Evolutionary conservation across 1,140 invertebrate species (phyloP).

Genomic region (Thaumatotibia leucotreta): DNA sequence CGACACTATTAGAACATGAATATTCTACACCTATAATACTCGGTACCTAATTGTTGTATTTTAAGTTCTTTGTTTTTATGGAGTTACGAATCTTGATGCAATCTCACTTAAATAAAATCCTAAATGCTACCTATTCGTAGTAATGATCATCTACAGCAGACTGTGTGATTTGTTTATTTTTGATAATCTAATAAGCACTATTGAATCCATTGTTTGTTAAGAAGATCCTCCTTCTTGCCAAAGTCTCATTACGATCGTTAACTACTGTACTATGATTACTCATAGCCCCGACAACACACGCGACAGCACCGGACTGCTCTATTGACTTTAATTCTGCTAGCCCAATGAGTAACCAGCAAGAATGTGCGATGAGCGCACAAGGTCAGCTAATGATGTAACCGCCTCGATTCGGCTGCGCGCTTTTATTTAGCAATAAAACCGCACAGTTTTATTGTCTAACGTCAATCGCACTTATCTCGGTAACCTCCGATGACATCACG

Average conservation of each 20-base stretch:
- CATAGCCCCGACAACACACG: background rate
- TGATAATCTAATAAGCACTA: too few species aligned
- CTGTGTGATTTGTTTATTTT: too few species aligned
- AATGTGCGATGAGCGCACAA: slow-evolving; percentile 52
- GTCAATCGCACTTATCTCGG: slow-evolving; percentile 8
- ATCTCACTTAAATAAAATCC: too few species aligned
- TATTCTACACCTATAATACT: background rate
- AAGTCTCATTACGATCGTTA: background rate
- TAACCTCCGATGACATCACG: slow-evolving; percentile 8
- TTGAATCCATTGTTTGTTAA: too few species aligned
- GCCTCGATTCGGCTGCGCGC: slow-evolving; percentile 35
- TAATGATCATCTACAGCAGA: too few species aligned
- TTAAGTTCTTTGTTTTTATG: background rate
- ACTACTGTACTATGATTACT: background rate
- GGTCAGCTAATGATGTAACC: slow-evolving; percentile 61
- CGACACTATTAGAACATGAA: background rate
- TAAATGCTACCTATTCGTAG: too few species aligned
- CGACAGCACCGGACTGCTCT: slow-evolving; percentile 12
- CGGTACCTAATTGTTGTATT: background rate
- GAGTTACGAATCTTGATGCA: background rate
- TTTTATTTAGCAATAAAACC: slow-evolving; percentile 29
- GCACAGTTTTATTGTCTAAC: slow-evolving; percentile 35
- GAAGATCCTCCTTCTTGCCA: background rate
- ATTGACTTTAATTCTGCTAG: slow-evolving; percentile 24
- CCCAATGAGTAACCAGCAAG: slow-evolving; percentile 30